These are phyloP conservation scores for Hypsibius dujardini DNA, from an alignment of 1,140 invertebrate genomes.

Conservation along the genomic window DNA sequence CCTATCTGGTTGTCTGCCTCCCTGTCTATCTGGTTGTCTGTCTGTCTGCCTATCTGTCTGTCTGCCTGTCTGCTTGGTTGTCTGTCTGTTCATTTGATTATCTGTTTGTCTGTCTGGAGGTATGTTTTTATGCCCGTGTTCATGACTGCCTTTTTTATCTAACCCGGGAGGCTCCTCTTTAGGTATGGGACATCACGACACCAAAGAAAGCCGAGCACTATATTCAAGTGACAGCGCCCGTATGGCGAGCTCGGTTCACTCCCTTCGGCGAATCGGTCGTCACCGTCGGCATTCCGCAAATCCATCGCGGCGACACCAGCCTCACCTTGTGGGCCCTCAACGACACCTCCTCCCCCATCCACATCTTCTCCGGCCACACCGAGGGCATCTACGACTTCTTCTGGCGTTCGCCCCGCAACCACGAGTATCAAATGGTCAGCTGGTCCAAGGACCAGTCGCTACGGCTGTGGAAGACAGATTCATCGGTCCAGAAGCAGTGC, in stretches of 20 bases:
- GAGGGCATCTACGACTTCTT: constrained; percentile 87
- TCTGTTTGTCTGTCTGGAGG: too few relatives aligned
- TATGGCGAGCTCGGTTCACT: constrained; percentile 78
- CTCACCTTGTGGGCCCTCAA: constrained; percentile 56
- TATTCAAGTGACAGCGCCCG: constrained; percentile 63
- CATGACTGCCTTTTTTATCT: too few relatives aligned
- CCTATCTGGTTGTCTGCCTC: too few relatives aligned
- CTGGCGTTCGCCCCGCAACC: constrained; percentile 46
- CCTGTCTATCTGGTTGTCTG: too few relatives aligned
- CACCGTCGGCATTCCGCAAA: constrained; percentile 65
- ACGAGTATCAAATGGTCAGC: constrained; percentile 62
- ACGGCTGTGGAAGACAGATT: constrained; percentile 70
- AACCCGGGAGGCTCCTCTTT: not conserved
- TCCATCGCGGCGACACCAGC: constrained; percentile 53
- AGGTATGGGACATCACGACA: constrained; percentile 73
- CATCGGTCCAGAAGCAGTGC: constrained; percentile 39
- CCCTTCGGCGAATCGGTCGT: constrained; percentile 79
- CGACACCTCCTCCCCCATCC: constrained; percentile 48
- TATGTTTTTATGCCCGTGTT: too few relatives aligned
- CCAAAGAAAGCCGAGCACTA: constrained; percentile 58
- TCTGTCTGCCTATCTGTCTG: too few relatives aligned
- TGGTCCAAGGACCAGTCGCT: constrained; percentile 86
- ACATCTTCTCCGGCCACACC: constrained; percentile 73
- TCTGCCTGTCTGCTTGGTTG: too few relatives aligned
- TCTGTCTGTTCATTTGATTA: too few relatives aligned